Evolutionary conservation across 2,888 invertebrate species (phyloP).

Genomic region (Synergus laeviventris): DNA sequence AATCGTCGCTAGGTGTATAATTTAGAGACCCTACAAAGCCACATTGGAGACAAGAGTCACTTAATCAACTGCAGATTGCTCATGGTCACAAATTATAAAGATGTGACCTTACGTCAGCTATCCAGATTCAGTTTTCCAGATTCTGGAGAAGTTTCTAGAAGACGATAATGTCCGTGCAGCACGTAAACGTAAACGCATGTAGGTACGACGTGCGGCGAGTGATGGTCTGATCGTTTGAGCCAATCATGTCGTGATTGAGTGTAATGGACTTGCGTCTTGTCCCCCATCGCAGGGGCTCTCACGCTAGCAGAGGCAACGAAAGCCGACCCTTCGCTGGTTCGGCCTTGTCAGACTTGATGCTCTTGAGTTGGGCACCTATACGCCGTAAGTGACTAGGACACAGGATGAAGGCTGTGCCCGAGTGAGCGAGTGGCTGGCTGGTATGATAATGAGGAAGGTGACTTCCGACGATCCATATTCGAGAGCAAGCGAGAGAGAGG

Average conservation of each 20-base stretch:
- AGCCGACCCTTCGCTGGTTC: slow-evolving; percentile 54
- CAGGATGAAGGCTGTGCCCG: slow-evolving; percentile 75
- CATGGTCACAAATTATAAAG: not conserved
- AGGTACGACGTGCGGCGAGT: slow-evolving; percentile 67
- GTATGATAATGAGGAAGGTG: slow-evolving; percentile 77
- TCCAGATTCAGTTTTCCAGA: not conserved
- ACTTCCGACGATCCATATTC: slow-evolving; percentile 75
- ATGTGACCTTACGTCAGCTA: not conserved
- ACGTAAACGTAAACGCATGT: slow-evolving; percentile 61
- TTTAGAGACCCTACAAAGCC: not conserved
- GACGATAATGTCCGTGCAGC: slow-evolving; percentile 58
- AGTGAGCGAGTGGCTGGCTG: slow-evolving; percentile 70
- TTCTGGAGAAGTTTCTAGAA: slow-evolving; percentile 42
- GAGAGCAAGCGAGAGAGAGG: slow-evolving; percentile 59
- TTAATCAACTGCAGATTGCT: not conserved
- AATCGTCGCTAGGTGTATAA: not conserved
- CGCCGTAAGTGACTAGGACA: slow-evolving; percentile 73
- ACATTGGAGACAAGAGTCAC: not conserved
- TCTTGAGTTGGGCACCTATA: slow-evolving; percentile 71
- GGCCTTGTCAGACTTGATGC: slow-evolving; percentile 52
- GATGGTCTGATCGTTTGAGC: slow-evolving; percentile 75
- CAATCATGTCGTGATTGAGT: slow-evolving; percentile 75
- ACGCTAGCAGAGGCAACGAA: slow-evolving; percentile 49
- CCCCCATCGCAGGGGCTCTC: slow-evolving; percentile 74
- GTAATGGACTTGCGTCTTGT: slow-evolving; percentile 77